Base-by-base conservation (phyloP, 2,888 invertebrate genomes). In the Euclidia mi region DNA sequence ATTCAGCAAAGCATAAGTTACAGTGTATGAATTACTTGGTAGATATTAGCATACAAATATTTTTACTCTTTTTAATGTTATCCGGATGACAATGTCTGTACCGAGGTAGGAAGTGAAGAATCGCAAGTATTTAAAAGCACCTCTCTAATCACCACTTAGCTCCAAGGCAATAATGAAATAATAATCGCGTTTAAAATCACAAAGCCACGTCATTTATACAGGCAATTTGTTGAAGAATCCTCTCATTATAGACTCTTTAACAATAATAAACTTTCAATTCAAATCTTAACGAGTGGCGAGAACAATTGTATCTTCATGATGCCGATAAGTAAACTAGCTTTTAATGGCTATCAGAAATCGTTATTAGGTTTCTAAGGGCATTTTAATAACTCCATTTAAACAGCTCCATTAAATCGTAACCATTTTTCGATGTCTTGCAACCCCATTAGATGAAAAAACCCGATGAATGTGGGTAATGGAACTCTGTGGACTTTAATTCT, bases 341-440 rank as follows among this genome's bases (percentile, higher is more conserved):
- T 71, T 71, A 79, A 67, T 65, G 60, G 62, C 53, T 71, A 74
- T 78, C 75, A 66, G 66, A 71, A 71, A 74, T 76, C 79, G 80
- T 82, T 85, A 81, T 79, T 81, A 83, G 84, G 80, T 80, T 87
- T 83, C 78, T 81, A 82, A 82, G 84, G 81, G 79, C 81, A 85
- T 85, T 85, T 85, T 86, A 88, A 89, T 87, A 83, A 79, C 78
- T 72, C 81, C 69, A 86, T 87, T 85, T 79, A 76, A 76, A 65
- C 61, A 76, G 76, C 81, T 79, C 79, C 81, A 83, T 84, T 76
- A 43, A 72, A 72, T 68, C 63, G 75, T 67, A 66, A 72, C 79
- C 34, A 80, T 90, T 90, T 89, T 87, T 88, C 85, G 78, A 77
- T 78, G 83, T 80, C 78, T 68, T 68, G 65, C 48, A 67, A 65